Conservation (phyloP, 1,140 invertebrate species). For the Microvelia longipes region DNA sequence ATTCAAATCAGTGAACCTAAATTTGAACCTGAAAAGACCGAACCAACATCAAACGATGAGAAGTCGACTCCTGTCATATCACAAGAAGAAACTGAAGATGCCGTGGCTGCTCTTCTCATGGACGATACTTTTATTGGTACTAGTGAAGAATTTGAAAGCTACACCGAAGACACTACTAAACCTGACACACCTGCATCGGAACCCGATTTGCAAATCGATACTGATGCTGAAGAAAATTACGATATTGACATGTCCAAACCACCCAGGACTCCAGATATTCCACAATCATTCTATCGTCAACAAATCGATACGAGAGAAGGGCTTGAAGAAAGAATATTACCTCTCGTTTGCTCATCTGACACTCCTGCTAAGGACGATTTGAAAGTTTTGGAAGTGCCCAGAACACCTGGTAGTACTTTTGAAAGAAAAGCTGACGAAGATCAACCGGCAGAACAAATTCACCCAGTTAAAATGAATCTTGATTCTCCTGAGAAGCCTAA, state of each 20-base stretch:
- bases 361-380: constrained; percentile 6
- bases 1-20: constrained; percentile 22
- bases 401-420: neutral
- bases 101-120: constrained; percentile 61
- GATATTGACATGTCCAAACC: constrained; percentile 35
- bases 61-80: constrained; percentile 70
- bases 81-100: constrained; percentile 82
- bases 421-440: neutral
- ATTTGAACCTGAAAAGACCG: constrained; percentile 28
- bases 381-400: neutral
- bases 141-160: constrained; percentile 30
- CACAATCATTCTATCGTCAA: constrained; percentile 19
- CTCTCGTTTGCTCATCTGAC: constrained; percentile 18
- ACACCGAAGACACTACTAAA: constrained; percentile 58
- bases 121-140: constrained; percentile 62
- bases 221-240: constrained; percentile 61
- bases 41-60: constrained; percentile 40
- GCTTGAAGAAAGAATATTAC: constrained; percentile 20
- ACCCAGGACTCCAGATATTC: constrained; percentile 35
- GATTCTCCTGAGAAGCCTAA: constrained; percentile 3
- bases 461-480: neutral
- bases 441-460: constrained; percentile 5
- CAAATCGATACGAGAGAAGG: constrained; percentile 19
- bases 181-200: constrained; percentile 71
- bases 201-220: constrained; percentile 69